Evolutionary conservation across 2,888 invertebrate genomes (phyloP), one percentile per base, ranked within the genome.

Genomic region (Dioctria linearis): DNA sequence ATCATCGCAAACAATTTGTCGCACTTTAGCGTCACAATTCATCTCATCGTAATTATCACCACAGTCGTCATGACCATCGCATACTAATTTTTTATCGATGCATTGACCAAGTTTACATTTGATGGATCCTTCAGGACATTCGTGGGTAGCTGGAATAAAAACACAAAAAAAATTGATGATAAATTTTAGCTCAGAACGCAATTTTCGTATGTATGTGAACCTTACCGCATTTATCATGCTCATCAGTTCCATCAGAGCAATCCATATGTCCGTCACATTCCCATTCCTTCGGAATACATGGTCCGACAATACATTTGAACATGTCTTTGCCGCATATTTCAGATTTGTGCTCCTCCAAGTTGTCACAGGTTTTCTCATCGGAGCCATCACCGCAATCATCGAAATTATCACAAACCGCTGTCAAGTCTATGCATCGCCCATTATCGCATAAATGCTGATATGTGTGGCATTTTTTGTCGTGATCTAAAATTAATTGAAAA

Each of bases 251-350:
- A 87, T 96, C 96, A 0, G 86, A 84, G 86, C 97, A 97, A 88
- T 97, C 96, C 65, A 90, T 88, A n/a, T 91, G 90, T 0, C 91
- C 91, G 86, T 97, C 94, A 86, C 96, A 96, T 65, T 93, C 91
- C 90, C 91, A 92, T 71, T 87, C 89, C 80, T 91, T 88, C 4
- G 92, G 91, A 75, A 97, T 92, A 85, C 97, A 97, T 37, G 91
- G 89, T 0, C 93, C 93, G 82, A 91, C 91, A 40, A 88, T 88
- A 86, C 96, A 96, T 82, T 92, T 92, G 86, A 91, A 94, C 86
- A 90, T 88, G 0, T 90, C 89, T 0, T 86, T 85, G 3, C 86
- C 86, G 84, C 92, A 92, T 0, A 84, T 39, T 80, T 83, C 25
- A 59, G 80, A 42, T 57, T 84, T 82, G n/a, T 5, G 13, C 4